Base-by-base conservation (phyloP, 1,140 invertebrate species). In the Bombus vancouverensis region DNA sequence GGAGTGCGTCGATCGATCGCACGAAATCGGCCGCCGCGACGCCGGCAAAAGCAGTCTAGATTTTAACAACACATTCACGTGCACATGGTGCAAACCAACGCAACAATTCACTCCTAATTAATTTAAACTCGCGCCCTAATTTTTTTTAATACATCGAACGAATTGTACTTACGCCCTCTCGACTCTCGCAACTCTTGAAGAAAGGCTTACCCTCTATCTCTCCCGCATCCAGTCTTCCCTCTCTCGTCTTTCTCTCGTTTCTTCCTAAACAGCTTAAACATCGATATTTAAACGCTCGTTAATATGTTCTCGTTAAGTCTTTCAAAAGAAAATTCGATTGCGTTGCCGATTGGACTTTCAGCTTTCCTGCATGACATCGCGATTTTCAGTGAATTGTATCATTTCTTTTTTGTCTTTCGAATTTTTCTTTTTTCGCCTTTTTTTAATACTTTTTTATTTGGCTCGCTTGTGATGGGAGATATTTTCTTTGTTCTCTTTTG, bases 271-370 rank as follows among this genome's bases (percentile, higher is more conserved):
- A 47, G 18, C 37, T 37, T 66, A 25, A 32, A 53, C 66, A 62
- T 66, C 62, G 37, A 42, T 32, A 65, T 22, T 25, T 34, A 47
- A 28, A 37, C 74, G 2, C 12, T 18, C 28, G 32, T 62, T n/a
- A 1, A 10, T 10, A 47, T 18, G 8, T 73, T 44, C 18, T 34
- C 32, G 32, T 85, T 85, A 70, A 72, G 62, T 84, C 71, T 83
- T 88, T 39, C 57, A 81, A 76, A 83, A 90, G 81, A 91, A 82
- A 87, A 90, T 91, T 88, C 83, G 78, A 72, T 72, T 89, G 66
- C 91, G 88, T 89, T 92, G 88, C 90, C 88, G 89, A 91, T 89
- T 89, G 75, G 81, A 91, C 87, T 92, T 90, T 89, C 86, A 88
- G 74, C 83, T 72, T 90, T 91, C 81, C 77, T 68, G 44, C 44